Evolutionary conservation across 2,888 invertebrate species (phyloP), one percentile per base, ranked within the genome.

Genomic region (Drosophila niveifrons): DNA sequence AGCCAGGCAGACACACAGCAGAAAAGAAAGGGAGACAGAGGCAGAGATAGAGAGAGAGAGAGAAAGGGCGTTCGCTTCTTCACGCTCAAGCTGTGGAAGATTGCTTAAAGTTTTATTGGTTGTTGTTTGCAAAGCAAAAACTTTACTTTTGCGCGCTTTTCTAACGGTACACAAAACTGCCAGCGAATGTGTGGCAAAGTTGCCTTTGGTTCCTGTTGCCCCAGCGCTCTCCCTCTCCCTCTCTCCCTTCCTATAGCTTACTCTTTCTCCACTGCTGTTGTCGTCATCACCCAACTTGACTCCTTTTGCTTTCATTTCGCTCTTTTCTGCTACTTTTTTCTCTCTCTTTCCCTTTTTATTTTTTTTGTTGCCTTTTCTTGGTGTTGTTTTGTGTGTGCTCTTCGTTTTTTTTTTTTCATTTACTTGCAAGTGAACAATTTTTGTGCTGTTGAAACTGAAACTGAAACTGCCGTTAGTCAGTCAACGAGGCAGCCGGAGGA

Each of bases 61-160:
- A 39, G 28, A 6, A 7, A 11, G 41, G 6, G 58, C 73, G 66
- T 77, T 62, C 74, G 78, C 66, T 66, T 47, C 70, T 72, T 66
- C 75, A 75, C 74, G 83, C 73, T 82, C 80, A 80, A 82, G 90
- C 89, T 74, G 82, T 78, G 79, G 79, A 86, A 88, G 89, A 88
- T 88, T 90, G 79, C 78, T 90, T 90, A 81, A 89, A 89, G 81
- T 89, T 89, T 90, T 90, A 89, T 90, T 90, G 87, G 81, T 87
- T 90, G 83, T 83, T 90, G 83, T 83, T 85, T 88, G 78, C 74
- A 79, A 75, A 88, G 85, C 80, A 82, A 85, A 83, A 86, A 88
- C 85, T 84, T 88, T 82, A 82, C 85, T 82, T 82, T 87, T 74
- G 73, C 78, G 74, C 82, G 79, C 75, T 74, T 80, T 71, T 75